A percentile compares a stretch with the other conserved stretches of the same genome.
phyloP scores from a whole-genome alignment of 2,113 vertebrate genomes.

The Pluvialis apricaria region DNA sequence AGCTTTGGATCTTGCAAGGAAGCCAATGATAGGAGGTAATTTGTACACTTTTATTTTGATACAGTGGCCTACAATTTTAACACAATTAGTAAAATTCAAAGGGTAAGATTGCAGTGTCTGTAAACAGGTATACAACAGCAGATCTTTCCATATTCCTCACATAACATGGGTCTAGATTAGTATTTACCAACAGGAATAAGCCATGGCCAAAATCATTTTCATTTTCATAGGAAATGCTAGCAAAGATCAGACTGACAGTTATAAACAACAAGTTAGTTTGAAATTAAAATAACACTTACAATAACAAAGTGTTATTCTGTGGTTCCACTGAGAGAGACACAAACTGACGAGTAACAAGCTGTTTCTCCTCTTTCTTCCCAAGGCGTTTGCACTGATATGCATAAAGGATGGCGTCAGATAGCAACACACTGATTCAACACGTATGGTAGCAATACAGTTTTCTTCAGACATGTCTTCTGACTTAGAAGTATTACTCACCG shows the following conservation, averaged over 20 bases:
- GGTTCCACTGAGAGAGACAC: not conserved
- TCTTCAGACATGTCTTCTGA: slow-evolving; percentile 2
- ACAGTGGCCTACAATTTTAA: not conserved
- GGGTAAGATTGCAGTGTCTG: not conserved
- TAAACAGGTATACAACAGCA: not conserved
- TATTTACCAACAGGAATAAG: not conserved
- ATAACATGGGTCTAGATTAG: not conserved
- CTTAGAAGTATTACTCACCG: not conserved
- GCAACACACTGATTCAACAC: not conserved
- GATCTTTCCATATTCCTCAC: not conserved
- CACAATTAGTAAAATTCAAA: not conserved
- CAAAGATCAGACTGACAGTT: not conserved
- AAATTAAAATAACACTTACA: not conserved
- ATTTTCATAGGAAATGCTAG: not conserved
- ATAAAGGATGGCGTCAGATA: not conserved
- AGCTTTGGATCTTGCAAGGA: not conserved
- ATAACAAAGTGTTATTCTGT: not conserved
- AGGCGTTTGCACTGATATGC: fast-evolving
- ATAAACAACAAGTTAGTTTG: not conserved
- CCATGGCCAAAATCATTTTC: not conserved
- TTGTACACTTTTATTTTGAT: not conserved
- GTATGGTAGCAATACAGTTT: not conserved
- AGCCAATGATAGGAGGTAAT: not conserved
- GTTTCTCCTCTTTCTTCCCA: not conserved
- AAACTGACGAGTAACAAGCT: not conserved